phyloP scores from a whole-genome alignment of 2,888 invertebrate species.

The Melolontha melolontha region DNA sequence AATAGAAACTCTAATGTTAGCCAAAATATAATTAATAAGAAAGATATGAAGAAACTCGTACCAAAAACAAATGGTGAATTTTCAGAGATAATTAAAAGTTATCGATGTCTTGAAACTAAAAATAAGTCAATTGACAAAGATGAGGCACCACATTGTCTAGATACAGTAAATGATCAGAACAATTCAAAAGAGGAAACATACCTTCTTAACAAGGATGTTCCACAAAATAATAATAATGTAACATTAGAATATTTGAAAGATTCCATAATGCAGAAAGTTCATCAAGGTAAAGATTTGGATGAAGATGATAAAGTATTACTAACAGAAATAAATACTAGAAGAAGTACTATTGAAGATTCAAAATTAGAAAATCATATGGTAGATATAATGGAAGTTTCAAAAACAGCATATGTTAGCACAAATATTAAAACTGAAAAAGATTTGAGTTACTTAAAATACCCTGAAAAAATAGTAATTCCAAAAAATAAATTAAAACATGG shows the following conservation, averaged over 20 bases:
- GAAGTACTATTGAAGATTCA: constrained; percentile 48
- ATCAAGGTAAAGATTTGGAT: constrained; percentile 32
- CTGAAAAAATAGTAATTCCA: constrained; percentile 78
- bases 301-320: constrained; percentile 47
- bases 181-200: constrained; percentile 1
- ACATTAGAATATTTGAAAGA: constrained; percentile 17
- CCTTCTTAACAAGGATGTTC: background rate
- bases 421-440: constrained; percentile 47
- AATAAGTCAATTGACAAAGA: constrained; percentile 57
- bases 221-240: constrained; percentile 11
- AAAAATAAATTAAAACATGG: constrained; percentile 72
- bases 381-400: constrained; percentile 39
- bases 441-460: constrained; percentile 64
- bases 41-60: constrained; percentile 43
- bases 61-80: constrained; percentile 61
- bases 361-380: constrained; percentile 57
- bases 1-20: constrained; percentile 63
- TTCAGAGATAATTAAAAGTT: constrained; percentile 65
- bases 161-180: too few species aligned
- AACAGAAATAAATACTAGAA: constrained; percentile 52
- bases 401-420: constrained; percentile 38
- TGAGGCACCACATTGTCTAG: constrained; percentile 51
- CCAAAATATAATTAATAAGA: constrained; percentile 60
- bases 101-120: constrained; percentile 64
- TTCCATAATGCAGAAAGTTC: constrained; percentile 1